Conservation (phyloP, 2,797 vertebrate genomes). For the Neosilurus hyrtlii region DNA sequence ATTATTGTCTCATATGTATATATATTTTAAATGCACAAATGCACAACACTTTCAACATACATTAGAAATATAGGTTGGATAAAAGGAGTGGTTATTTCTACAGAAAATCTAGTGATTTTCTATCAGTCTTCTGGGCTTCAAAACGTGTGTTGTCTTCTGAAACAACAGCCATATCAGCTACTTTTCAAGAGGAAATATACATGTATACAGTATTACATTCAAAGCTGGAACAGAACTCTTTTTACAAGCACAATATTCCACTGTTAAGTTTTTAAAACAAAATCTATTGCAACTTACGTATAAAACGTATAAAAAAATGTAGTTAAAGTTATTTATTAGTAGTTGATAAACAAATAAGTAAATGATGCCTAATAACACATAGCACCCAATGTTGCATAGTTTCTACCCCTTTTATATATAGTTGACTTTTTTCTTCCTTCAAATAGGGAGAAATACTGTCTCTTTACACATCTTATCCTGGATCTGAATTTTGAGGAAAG, state of each 20-base stretch:
- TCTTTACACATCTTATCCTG: background rate
- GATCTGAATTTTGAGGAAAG: background rate
- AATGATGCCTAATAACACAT: background rate
- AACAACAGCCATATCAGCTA: background rate
- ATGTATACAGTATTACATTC: background rate
- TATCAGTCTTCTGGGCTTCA: slow-evolving; percentile 25
- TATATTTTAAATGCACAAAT: slow-evolving; percentile 26
- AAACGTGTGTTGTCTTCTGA: background rate
- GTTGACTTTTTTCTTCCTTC: background rate
- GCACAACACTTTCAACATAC: slow-evolving; percentile 16
- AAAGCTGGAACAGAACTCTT: slow-evolving; percentile 3
- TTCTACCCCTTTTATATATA: background rate
- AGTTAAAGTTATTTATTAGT: background rate
- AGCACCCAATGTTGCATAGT: slow-evolving; percentile 7
- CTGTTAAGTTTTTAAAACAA: background rate
- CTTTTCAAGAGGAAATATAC: background rate
- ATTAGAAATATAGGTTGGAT: slow-evolving; percentile 29
- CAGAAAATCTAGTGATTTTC: slow-evolving; percentile 28
- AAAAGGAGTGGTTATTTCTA: slow-evolving; percentile 37
- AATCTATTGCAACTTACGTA: background rate
- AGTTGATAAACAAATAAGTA: background rate
- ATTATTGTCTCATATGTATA: background rate
- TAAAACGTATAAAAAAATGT: background rate
- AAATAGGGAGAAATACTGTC: background rate
- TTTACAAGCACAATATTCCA: slow-evolving; percentile 12